Evolutionary conservation across 2,797 vertebrate species (phyloP).

Genomic region (Coreius guichenoti): DNA sequence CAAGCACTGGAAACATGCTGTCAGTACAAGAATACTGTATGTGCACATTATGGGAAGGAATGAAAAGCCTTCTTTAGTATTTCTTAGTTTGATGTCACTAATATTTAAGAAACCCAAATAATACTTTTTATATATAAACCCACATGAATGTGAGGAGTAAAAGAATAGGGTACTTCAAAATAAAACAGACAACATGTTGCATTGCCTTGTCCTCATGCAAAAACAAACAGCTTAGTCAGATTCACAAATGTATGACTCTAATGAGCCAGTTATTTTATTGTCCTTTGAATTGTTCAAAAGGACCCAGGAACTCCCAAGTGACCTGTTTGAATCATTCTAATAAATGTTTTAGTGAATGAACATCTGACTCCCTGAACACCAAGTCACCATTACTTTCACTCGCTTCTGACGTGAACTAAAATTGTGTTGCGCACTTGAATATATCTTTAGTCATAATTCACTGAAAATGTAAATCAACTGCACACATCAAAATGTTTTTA

Average conservation of each 20-base stretch:
- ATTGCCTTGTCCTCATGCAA: background rate
- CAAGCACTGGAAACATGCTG: background rate
- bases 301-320: background rate
- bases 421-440: background rate
- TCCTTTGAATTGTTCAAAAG: constrained; percentile 5
- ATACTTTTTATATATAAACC: background rate
- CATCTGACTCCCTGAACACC: background rate
- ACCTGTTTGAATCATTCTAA: background rate
- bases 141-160: background rate
- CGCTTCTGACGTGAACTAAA: background rate
- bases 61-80: background rate
- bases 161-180: background rate
- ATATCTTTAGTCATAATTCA: background rate
- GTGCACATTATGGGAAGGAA: background rate
- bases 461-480: background rate
- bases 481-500: background rate
- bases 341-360: background rate
- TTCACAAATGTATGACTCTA: background rate
- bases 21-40: background rate
- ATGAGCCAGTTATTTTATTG: background rate
- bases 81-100: background rate
- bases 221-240: background rate
- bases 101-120: background rate
- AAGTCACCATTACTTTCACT: background rate
- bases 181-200: background rate